Evolutionary conservation across 2,113 vertebrate species (phyloP), one percentile per base, ranked within the genome.

Genomic region (Malurus alboscapulatus): DNA sequence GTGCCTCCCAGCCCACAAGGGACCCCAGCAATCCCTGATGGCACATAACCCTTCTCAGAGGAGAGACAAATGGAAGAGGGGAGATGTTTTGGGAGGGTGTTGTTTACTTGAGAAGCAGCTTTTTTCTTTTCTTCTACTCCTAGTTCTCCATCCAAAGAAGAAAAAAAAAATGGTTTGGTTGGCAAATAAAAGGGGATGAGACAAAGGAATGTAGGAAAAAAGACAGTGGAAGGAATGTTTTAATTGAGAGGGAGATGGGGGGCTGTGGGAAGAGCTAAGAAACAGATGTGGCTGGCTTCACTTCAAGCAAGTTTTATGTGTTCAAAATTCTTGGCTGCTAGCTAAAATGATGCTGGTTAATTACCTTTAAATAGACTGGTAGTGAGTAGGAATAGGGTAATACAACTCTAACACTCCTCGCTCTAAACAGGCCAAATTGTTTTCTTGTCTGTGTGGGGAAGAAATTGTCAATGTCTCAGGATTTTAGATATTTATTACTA

Each of bases 221-320:
- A 91, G 84, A 62, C 87, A 90, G 87, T 90, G 87, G 91, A 95
- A 93, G 87, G 91, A 94, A 94, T 96, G 89, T 47, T 89, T 87
- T 94, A 96, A 92, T 95, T 95, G 91, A 57, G 76, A 57, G 83
- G 54, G 32, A 51, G 84, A 63, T 93, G 67, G 32, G 34, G 38
- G 32, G 26, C 47, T 89, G 51, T 15, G 53, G n/a, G 38, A 50
- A 88, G 89, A 96, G 59, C 82, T 62, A 59, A 93, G 91, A 93
- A 96, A 76, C 94, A 96, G 92, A 95, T 95, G 91, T 93, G 87
- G 14, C 42, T 96, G 87, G 84, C 88, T 91, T 93, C 55, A 67
- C 92, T 94, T 95, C 92, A 94, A 62, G 91, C 80, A 83, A 84
- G 47, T 79, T 73, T 76, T 76, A 44, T 73, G 66, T 30, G 32